Evolutionary conservation across 2,113 vertebrate genomes (phyloP), one percentile per base, ranked within the genome.

Genomic region (Glaucomys volans): DNA sequence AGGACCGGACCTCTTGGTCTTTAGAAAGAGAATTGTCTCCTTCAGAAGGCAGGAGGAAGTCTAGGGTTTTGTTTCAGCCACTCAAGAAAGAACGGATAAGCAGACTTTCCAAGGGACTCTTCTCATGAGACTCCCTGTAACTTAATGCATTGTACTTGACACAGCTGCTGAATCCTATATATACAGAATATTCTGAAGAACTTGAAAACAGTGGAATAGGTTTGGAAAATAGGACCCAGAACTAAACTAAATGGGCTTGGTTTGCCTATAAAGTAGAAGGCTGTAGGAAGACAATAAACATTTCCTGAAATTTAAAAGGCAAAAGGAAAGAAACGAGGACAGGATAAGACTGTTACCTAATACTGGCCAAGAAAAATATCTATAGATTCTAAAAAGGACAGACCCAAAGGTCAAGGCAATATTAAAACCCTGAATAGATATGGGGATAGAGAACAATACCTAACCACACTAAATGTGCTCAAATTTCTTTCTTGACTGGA

Each of bases 271-370:
- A 71, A 94, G 85, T 9, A 96, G 40, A 85, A 77, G 10, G 3
- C 79, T 87, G 42, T 22, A 8, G 7, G 64, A 91, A 88, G 32
- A 26, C 32, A 85, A 40, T 72, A 90, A 88, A 66, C 94, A 12
- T 54, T 93, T 84, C 59, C 74, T 86, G 57, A 8, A 72, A n/a
- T 94, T 96, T 83, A 83, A 95, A 86, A 37, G 79, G 20, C 28
- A 89, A 93, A 96, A 86, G 18, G 10, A 97, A 91, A 52, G n/a
- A 93, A 74, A 42, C 50, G 4, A 24, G 20, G 22, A 44, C 16
- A 57, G 5, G 18, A 3, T 81, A 95, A 93, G 37, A 72, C 24
- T 84, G 13, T 67, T 59, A 64, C 7, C 54, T 92, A 74, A 93
- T 75, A 86, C 24, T 90, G 18, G 3, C 47, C 62, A 87, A 81